Evolutionary conservation across 2,888 invertebrate genomes (phyloP).

Genomic region (Perizoma flavofasciatum): DNA sequence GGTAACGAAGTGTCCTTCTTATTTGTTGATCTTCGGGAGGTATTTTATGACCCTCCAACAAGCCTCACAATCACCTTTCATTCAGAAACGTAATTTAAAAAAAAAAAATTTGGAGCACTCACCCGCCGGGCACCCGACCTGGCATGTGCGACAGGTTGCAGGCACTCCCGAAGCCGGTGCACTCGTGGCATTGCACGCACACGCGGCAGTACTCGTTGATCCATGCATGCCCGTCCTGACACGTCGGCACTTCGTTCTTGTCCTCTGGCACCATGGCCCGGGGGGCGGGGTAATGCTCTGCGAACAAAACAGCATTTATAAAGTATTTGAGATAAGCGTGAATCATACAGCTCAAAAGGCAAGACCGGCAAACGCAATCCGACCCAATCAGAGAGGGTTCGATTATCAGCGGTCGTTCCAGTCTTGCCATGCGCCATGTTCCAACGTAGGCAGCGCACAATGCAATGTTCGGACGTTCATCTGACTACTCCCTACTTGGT

Average conservation of each 20-base stretch:
- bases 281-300: conserved; percentile 26
- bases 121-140: conserved; percentile 94
- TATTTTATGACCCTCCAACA: no score
- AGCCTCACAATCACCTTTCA: no score
- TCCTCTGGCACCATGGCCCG: no score
- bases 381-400: no score
- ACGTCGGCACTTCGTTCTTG: conserved; percentile 71
- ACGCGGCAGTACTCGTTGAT: conserved; percentile 92
- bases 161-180: conserved; percentile 95
- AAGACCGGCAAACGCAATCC: no score
- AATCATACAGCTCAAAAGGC: background rate
- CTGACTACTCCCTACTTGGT: no score
- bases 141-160: conserved; percentile 85
- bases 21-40: no score
- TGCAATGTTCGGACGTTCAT: no score
- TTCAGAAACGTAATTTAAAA: no score
- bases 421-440: no score
- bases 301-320: background rate
- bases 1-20: no score
- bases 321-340: background rate
- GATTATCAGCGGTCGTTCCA: background rate
- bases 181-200: conserved; percentile 95
- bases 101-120: conserved; percentile 66
- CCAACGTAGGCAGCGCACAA: no score
- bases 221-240: conserved; percentile 90